These are phyloP conservation scores for Mustela nigripes DNA, from an alignment of 2,113 vertebrate genomes.

Conservation along the genomic window DNA sequence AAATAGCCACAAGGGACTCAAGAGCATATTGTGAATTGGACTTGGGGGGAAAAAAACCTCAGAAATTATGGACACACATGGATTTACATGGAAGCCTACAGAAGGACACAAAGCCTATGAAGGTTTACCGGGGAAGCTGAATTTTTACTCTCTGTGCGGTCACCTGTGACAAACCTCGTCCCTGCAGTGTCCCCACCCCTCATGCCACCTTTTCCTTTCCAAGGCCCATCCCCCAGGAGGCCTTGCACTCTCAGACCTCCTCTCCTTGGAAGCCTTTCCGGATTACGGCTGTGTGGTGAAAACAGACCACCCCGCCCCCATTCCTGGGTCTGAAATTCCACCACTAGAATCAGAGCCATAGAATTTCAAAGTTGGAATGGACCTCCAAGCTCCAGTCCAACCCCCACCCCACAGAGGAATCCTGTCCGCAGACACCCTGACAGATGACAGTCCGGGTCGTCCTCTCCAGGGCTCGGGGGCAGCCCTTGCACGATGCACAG, in stretches of 20 bases:
- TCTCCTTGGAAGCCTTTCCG: neutral
- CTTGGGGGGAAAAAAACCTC: neutral
- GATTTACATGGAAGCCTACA: neutral
- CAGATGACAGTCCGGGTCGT: neutral
- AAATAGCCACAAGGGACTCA: neutral
- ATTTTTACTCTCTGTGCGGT: neutral
- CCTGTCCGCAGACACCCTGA: constrained; percentile 66
- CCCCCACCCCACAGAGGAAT: constrained; percentile 73
- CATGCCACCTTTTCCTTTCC: neutral
- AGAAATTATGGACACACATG: neutral
- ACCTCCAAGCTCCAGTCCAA: constrained; percentile 39
- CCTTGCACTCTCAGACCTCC: neutral
- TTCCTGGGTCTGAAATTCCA: constrained; percentile 62
- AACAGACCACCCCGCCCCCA: neutral
- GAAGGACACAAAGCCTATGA: neutral
- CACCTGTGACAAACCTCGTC: neutral
- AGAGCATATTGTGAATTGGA: neutral
- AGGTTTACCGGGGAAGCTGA: neutral
- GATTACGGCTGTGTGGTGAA: neutral
- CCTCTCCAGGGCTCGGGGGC: neutral
- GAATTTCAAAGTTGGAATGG: constrained; percentile 67
- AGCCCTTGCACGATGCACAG: neutral
- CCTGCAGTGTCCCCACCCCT: neutral
- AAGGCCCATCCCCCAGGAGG: neutral
- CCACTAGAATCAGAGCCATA: constrained; percentile 50